Base-by-base conservation (phyloP, 2,113 vertebrate species). In the Peucedramus taeniatus region DNA sequence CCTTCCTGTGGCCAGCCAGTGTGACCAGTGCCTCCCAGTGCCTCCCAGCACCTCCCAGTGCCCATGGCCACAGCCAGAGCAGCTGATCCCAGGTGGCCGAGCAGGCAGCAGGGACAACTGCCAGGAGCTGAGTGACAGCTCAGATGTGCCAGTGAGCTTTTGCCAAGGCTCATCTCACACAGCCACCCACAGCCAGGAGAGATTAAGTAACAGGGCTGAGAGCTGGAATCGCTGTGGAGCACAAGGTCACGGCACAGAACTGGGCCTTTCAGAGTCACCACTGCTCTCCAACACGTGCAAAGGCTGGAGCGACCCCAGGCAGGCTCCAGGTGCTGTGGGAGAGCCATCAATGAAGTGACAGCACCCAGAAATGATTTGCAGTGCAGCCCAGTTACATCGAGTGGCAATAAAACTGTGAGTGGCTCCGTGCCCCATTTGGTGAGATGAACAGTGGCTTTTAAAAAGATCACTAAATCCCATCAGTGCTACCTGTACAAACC, bases 21-120 rank as follows among this genome's bases (percentile, higher is more conserved):
- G 9, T 1, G 6, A 44, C 27, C 53, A 35, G 71, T 60, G 45
- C 50, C 64, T 64, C 51, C 28, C 69, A 74, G 60, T 21, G 56
- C 31, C 1, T 60, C 44, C 28, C 69, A 74, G 60, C 18, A 51
- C 31, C 1, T 60, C 44, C 31, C 71, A 77, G 63, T 21, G 56
- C 37, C 1, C 0, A 2, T 0, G 2, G 49, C 6, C 50, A 8
- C 0, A 0, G 31, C 10, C 51, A 11, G 0, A 45, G 44, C 31
- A 74, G 64, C 59, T 47, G 84, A 20, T 10, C 42, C 85, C 6
- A 59, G 40, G 2, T 0, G 6, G 59, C 63, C 19, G 78, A 74
- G 78, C 69, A 27, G 57, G 69, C 80, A 93, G 60, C 60, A 83
- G 27, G 63, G 74, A 93, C 76, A 76, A 21, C 35, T 39, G 42